Conservation (phyloP, 2,113 vertebrate genomes). For the Halcyon malimbica region DNA sequence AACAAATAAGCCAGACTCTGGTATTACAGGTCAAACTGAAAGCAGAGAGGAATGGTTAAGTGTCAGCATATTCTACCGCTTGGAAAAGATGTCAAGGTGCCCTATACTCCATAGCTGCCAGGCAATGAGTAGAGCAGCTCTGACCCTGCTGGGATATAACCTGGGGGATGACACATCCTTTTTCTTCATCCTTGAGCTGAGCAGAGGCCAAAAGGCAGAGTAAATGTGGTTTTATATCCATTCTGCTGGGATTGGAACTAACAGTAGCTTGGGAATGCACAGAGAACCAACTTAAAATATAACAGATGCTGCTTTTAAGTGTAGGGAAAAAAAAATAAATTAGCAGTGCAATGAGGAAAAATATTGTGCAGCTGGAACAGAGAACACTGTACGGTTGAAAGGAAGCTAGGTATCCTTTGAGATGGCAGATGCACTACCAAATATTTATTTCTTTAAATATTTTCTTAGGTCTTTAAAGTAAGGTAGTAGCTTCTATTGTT, state of each 20-base stretch:
- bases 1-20: background rate
- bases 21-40: background rate
- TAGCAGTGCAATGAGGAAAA: background rate
- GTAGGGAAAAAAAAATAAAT: background rate
- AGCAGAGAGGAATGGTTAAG: background rate
- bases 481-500: constrained; percentile 48
- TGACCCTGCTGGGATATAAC: background rate
- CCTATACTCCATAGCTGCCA: background rate
- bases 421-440: constrained; percentile 20
- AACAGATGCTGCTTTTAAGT: constrained; percentile 1
- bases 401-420: constrained; percentile 35
- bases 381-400: background rate
- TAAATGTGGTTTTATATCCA: background rate
- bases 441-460: constrained; percentile 56
- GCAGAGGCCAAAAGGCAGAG: background rate
- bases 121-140: background rate
- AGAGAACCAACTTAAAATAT: background rate
- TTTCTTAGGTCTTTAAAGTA: constrained; percentile 44
- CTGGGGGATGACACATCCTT: background rate
- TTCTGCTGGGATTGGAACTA: background rate
- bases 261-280: background rate
- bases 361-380: constrained; percentile 5
- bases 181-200: background rate
- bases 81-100: background rate
- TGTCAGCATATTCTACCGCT: background rate